Percentiles rank a stretch among this genome's conserved stretches.
phyloP scores from a whole-genome alignment of 2,797 vertebrate species.

The Spinibarbus caldwelli region DNA sequence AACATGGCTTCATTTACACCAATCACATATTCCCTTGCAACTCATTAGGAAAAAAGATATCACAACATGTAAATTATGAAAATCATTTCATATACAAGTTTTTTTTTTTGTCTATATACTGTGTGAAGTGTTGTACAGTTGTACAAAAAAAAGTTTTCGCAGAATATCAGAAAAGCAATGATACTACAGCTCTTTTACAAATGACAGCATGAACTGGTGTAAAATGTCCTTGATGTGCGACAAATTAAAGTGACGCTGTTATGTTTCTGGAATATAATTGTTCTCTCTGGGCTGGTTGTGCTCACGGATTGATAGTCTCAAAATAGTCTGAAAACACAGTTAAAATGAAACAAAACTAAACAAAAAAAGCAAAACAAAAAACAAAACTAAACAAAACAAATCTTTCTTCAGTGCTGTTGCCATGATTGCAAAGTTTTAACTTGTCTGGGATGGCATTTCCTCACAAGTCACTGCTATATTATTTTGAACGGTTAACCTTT shows the following conservation, averaged over 20 bases:
- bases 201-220: neutral
- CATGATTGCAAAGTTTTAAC: neutral
- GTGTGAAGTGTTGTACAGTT: constrained; percentile 7
- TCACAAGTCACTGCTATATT: neutral
- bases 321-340: neutral
- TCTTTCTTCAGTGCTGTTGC: neutral
- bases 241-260: neutral
- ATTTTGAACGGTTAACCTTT: neutral
- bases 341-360: neutral
- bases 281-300: constrained; percentile 33
- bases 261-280: neutral
- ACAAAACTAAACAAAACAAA: too few relatives aligned
- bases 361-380: too few relatives aligned
- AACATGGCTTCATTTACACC: constrained; percentile 5
- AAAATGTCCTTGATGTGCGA: neutral
- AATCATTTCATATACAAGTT: constrained; percentile 34
- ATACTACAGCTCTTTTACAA: constrained; percentile 28
- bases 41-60: constrained; percentile 31
- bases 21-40: neutral
- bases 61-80: constrained; percentile 50
- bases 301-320: constrained; percentile 14
- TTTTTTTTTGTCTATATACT: constrained; percentile 33
- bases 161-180: constrained; percentile 7
- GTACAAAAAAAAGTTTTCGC: neutral
- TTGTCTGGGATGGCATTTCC: neutral